Evolutionary conservation across 2,797 vertebrate species (phyloP), one percentile per base, ranked within the genome.

Genomic region (Corythornis leucogaster): DNA sequence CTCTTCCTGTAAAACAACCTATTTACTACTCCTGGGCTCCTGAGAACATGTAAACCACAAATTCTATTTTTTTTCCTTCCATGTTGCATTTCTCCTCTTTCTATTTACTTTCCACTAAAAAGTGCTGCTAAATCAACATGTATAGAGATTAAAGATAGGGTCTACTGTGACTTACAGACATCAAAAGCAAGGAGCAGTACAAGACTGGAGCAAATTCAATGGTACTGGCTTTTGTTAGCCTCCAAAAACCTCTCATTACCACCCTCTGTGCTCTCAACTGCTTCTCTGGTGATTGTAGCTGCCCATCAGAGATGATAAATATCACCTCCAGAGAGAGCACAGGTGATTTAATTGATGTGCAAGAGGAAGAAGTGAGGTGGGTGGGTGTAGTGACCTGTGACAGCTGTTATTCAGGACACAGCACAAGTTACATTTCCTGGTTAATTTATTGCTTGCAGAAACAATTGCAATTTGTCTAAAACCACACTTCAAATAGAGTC

Each of bases 241-340:
- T 95, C 83, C 81, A 95, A 97, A 98, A 96, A 55, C 84, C 87
- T 82, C 95, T 97, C 92, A 96, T 97, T 98, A 97, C 95, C 78
- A 91, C 97, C 97, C 95, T 87, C 96, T 16, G 78, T 87, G 81
- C 80, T 95, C 81, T 89, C 89, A 91, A 92, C 61, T 17, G 5
- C 85, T 93, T 95, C 92, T 94, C 92, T 88, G 91, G 93, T 93
- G 93, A 94, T 95, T 87, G 67, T 92, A 97, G 97, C 96, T 97
- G 95, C 87, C 97, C 95, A 97, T 96, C 96, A 96, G 78, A 91
- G 71, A 80, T 96, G 96, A 97, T 97, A 97, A 98, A 96, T 88
- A 84, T 76, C 62, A 15, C 46, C 59, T 96, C 95, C 55, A 8
- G 46, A 67, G 96, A 93, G 93, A 93, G 46, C 58, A 50, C 50